phyloP scores from a whole-genome alignment of 2,797 vertebrate species.

The Dicrostonyx torquatus region DNA sequence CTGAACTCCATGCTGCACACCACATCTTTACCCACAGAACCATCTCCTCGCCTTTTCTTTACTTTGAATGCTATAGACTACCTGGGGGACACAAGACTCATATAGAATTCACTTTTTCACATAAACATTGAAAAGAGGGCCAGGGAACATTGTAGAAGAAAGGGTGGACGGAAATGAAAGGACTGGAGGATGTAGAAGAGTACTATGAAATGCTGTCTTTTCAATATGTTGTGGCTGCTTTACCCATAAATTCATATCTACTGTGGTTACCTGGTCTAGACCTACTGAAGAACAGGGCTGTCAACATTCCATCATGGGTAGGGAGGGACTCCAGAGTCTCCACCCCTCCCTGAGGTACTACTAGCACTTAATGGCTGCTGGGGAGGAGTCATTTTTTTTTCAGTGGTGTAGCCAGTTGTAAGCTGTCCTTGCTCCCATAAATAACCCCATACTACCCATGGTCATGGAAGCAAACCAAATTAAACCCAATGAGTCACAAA shows the following conservation, averaged over 20 bases:
- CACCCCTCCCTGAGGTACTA: background rate
- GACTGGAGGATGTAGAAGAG: background rate
- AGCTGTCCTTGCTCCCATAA: background rate
- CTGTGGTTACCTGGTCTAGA: background rate
- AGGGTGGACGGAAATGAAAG: background rate
- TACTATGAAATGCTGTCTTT: background rate
- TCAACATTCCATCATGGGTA: background rate
- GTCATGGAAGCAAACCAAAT: background rate
- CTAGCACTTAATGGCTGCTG: background rate
- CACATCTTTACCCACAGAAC: background rate
- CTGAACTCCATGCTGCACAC: background rate
- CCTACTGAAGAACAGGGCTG: background rate
- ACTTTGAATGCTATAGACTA: background rate
- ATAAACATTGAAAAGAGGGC: background rate
- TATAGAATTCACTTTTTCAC: background rate
- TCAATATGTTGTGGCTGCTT: background rate
- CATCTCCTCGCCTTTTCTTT: background rate
- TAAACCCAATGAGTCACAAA: background rate
- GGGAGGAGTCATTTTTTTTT: background rate
- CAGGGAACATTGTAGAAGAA: background rate
- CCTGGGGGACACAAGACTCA: background rate
- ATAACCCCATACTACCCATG: background rate
- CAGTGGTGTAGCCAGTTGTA: background rate
- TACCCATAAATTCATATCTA: background rate
- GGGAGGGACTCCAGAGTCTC: background rate